phyloP scores from a whole-genome alignment of 2,113 vertebrate genomes.

The Eurystomus gularis region DNA sequence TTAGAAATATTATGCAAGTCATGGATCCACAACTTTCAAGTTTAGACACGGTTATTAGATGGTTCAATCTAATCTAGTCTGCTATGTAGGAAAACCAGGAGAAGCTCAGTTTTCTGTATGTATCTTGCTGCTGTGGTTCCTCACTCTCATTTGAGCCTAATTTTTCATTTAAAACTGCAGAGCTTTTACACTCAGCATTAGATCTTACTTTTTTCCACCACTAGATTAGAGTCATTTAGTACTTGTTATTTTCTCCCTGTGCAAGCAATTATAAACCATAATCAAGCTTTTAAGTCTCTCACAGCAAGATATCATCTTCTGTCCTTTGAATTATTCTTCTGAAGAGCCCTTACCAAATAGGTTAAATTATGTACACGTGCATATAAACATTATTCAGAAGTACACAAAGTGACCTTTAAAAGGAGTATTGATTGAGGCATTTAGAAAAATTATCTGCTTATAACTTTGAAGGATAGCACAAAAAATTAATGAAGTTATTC shows the following conservation, averaged over 20 bases:
- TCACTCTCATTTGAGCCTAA: not conserved
- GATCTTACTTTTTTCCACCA: not conserved
- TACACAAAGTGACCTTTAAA: conserved; percentile 16
- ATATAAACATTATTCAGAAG: not conserved
- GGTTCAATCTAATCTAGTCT: not conserved
- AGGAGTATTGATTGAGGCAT: not conserved
- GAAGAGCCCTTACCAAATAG: not conserved
- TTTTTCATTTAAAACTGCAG: conserved; percentile 40
- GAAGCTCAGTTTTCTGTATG: not conserved
- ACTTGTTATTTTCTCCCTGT: conserved; percentile 45
- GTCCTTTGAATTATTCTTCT: conserved; percentile 37
- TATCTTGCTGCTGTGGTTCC: conserved; percentile 4
- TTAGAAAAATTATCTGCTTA: not conserved
- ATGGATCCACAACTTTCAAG: not conserved
- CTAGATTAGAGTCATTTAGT: conserved; percentile 35
- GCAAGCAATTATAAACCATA: conserved; percentile 32
- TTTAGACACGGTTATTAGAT: not conserved
- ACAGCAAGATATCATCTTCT: conserved; percentile 14
- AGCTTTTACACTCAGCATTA: not conserved
- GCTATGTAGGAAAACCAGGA: not conserved
- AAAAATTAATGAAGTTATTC: not conserved
- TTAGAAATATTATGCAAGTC: not conserved
- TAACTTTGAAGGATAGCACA: not conserved
- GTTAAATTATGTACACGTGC: not conserved
- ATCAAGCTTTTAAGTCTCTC: conserved; percentile 43